A percentile compares a stretch with the other conserved stretches of the same genome.
These are phyloP conservation scores for Paragorgia papillata DNA, from an alignment of 92 coral and sea anemone genomes.

Conservation along the genomic window DNA sequence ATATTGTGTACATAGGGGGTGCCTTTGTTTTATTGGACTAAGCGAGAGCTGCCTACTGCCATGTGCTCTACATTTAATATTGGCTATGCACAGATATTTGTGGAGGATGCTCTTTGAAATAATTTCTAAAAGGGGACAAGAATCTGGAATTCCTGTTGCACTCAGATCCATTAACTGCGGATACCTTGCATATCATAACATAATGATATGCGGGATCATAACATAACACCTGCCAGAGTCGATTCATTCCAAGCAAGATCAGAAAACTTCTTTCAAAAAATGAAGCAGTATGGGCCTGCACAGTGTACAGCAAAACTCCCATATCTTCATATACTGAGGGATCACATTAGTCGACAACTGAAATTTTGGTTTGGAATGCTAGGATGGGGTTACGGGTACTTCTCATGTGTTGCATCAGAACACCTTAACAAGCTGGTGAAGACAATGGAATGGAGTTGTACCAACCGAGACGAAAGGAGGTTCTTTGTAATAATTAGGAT, in stretches of 20 bases:
- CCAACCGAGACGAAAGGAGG: slow-evolving; percentile 40
- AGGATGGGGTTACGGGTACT: too few relatives aligned
- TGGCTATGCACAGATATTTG: slow-evolving; percentile 44
- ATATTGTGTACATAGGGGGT: slow-evolving; percentile 39
- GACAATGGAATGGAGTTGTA: slow-evolving; percentile 50
- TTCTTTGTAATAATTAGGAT: slow-evolving; percentile 9
- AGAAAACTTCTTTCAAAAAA: slow-evolving; percentile 22
- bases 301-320: too few relatives aligned
- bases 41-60: slow-evolving; percentile 53
- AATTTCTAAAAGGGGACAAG: slow-evolving; percentile 47
- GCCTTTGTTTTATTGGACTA: slow-evolving; percentile 46
- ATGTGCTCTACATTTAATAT: slow-evolving; percentile 44
- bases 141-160: slow-evolving; percentile 33
- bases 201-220: slow-evolving; percentile 27
- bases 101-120: slow-evolving; percentile 53
- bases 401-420: slow-evolving; percentile 49
- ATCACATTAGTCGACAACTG: slow-evolving; percentile 33
- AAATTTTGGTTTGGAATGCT: slow-evolving; percentile 44
- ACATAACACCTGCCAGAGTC: slow-evolving; percentile 26
- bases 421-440: slow-evolving; percentile 45
- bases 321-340: slow-evolving; percentile 51
- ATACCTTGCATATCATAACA: slow-evolving; percentile 37
- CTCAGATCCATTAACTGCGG: slow-evolving; percentile 46
- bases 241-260: slow-evolving; percentile 35
- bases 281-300: slow-evolving; percentile 43